Conservation (phyloP, 2,113 vertebrate species). For the Gymnobelideus leadbeateri region DNA sequence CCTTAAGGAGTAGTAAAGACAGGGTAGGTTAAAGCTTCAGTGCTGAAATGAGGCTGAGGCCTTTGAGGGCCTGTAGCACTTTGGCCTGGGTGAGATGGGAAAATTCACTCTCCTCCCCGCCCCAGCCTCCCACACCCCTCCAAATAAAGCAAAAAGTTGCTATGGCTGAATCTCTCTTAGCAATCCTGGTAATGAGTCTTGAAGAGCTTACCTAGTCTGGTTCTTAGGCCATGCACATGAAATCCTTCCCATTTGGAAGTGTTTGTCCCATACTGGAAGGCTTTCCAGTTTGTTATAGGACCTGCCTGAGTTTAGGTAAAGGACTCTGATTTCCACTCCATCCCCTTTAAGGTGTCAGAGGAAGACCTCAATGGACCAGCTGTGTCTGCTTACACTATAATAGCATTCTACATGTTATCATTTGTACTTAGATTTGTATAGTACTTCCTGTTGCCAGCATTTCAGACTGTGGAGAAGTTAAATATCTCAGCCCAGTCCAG, state of each 20-base stretch:
- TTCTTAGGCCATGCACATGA: not conserved
- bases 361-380: not conserved
- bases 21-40: not conserved
- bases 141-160: not conserved
- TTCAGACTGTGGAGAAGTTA: not conserved
- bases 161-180: not conserved
- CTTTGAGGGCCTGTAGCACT: not conserved
- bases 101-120: not conserved
- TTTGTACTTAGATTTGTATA: not conserved
- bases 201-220: not conserved
- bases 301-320: not conserved
- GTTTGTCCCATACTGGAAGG: not conserved
- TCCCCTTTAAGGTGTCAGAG: not conserved
- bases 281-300: not conserved
- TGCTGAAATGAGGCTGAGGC: not conserved
- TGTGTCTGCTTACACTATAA: not conserved
- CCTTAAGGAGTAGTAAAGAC: not conserved
- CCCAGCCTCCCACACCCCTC: too few relatives aligned
- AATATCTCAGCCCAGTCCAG: not conserved
- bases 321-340: not conserved
- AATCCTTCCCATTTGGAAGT: not conserved
- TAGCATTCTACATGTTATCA: not conserved
- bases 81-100: not conserved
- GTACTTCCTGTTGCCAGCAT: conserved; percentile 16
- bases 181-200: not conserved